Evolutionary conservation across 1,140 invertebrate genomes (phyloP).

Genomic region (Pemphigus obesinymphae): DNA sequence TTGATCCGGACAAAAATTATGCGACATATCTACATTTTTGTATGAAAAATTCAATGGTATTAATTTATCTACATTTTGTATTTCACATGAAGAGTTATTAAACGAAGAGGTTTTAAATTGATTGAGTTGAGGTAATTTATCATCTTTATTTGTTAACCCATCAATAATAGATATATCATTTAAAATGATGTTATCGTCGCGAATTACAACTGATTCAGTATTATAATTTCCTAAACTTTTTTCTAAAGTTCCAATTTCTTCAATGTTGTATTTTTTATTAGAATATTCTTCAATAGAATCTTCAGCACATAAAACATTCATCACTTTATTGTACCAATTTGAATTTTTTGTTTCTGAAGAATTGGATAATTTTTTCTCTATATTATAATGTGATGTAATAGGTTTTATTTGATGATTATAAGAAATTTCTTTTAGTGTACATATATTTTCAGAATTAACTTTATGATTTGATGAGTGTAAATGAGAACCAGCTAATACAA

Average conservation of each 20-base stretch:
- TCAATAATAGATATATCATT: neutral
- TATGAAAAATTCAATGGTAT: neutral
- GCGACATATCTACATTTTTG: neutral
- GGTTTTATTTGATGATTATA: neutral
- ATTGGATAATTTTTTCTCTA: neutral
- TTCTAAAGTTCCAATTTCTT: neutral
- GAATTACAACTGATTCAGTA: neutral
- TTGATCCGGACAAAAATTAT: neutral
- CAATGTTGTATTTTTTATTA: neutral
- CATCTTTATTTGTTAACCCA: too few species aligned
- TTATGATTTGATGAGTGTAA: neutral
- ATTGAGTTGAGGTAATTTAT: neutral
- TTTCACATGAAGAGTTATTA: neutral
- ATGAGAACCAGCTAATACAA: neutral
- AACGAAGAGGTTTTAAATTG: neutral
- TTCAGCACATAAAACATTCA: neutral
- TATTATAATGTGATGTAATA: neutral
- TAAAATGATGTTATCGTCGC: neutral
- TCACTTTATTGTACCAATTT: conserved; percentile 15
- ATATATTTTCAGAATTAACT: neutral
- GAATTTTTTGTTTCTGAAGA: neutral
- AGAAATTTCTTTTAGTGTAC: neutral
- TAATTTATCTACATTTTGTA: neutral
- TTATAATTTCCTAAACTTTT: neutral
- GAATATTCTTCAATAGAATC: neutral